phyloP scores from a whole-genome alignment of 2,888 invertebrate genomes.

The Eupithecia vulgata region DNA sequence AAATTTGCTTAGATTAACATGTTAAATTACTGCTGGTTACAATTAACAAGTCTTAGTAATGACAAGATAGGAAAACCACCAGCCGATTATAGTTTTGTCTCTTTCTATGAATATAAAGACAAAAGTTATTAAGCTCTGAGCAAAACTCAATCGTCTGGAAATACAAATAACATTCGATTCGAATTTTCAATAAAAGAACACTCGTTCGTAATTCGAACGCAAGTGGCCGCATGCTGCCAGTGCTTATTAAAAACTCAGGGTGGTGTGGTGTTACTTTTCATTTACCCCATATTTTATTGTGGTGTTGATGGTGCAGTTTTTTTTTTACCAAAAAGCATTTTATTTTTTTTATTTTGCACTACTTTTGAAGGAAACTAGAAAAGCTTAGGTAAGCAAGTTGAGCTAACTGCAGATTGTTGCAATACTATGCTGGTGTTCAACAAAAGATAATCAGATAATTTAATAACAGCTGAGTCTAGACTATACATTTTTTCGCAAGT shows the following conservation, averaged over 20 bases:
- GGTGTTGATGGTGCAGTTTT: slow-evolving; percentile 25
- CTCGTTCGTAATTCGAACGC: slow-evolving; percentile 23
- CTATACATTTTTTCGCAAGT: too few species aligned
- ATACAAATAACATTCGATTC: slow-evolving; percentile 14
- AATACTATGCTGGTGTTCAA: background rate
- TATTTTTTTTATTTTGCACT: background rate
- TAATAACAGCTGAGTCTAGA: background rate
- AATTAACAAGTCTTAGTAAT: too few species aligned
- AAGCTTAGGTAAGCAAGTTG: too few species aligned
- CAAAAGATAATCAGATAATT: background rate
- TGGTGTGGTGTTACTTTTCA: slow-evolving; percentile 5
- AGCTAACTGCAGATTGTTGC: too few species aligned
- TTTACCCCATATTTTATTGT: slow-evolving; percentile 22
- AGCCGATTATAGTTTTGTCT: background rate
- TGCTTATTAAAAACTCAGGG: slow-evolving; percentile 67
- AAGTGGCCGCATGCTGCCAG: slow-evolving; percentile 71
- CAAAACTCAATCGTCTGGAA: slow-evolving; percentile 21
- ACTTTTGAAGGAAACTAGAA: background rate
- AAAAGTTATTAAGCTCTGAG: slow-evolving; percentile 8
- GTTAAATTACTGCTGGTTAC: too few species aligned
- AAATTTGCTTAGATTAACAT: too few species aligned
- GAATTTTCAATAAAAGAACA: slow-evolving; percentile 26
- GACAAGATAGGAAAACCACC: background rate
- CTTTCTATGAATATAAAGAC: background rate
- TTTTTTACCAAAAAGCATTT: background rate